A percentile compares a stretch with the other conserved stretches of the same genome.
Conservation (phyloP, 2,113 vertebrate genomes). For the Canis aureus region DNA sequence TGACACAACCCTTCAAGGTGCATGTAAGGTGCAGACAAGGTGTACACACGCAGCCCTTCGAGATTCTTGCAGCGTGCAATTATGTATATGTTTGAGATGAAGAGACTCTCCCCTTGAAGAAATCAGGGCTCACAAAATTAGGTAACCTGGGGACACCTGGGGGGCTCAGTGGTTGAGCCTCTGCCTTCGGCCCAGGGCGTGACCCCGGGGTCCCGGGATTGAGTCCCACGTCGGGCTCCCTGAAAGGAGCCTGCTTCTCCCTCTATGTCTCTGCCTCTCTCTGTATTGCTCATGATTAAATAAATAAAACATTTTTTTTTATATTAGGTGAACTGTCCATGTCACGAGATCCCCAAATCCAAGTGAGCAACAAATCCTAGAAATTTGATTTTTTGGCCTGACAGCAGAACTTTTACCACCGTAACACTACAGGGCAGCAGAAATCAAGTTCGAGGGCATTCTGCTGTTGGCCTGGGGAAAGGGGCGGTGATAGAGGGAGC, state of each 20-base stretch:
- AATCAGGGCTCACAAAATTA: background rate
- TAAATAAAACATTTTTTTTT: too few relatives aligned
- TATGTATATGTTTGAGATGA: background rate
- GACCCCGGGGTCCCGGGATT: too few relatives aligned
- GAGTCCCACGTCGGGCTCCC: too few relatives aligned
- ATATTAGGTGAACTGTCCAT: background rate
- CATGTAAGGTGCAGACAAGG: background rate
- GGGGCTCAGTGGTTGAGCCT: too few relatives aligned
- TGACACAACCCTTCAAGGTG: background rate
- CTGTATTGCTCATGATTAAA: too few relatives aligned
- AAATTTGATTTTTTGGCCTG: background rate
- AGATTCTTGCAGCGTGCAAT: background rate
- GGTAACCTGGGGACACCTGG: background rate
- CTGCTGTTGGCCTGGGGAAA: background rate
- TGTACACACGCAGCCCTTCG: background rate
- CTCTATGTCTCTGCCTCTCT: too few relatives aligned
- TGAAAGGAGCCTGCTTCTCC: too few relatives aligned
- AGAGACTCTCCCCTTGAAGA: background rate
- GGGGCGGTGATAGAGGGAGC: background rate
- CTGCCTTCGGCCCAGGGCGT: too few relatives aligned
- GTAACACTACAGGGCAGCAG: accelerated
- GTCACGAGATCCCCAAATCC: background rate
- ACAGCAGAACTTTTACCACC: background rate
- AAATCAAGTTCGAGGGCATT: background rate
- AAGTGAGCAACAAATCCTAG: background rate